Percentiles rank a stretch among this genome's conserved stretches.
Conservation (phyloP, 1,140 invertebrate genomes). For the Euschistus heros region DNA sequence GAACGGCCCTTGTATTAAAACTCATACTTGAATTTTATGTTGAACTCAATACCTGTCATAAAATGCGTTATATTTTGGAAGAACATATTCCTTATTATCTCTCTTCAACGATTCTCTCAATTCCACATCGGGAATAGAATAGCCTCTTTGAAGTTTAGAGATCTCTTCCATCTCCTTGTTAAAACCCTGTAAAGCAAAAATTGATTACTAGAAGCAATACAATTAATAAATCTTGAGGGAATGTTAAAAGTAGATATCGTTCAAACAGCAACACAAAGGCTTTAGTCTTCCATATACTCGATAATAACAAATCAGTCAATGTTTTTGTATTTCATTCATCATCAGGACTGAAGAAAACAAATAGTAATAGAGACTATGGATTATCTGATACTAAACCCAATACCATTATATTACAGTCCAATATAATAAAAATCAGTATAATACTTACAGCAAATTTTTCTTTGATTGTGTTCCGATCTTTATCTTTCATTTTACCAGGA, state of each 20-base stretch:
- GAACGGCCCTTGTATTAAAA: no score
- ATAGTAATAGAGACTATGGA: no score
- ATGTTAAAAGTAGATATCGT: no score
- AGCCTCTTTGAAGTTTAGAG: conserved; percentile 70
- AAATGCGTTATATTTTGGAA: conserved; percentile 73
- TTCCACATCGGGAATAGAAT: conserved; percentile 86
- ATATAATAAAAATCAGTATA: background rate
- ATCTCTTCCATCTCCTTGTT: conserved; percentile 93
- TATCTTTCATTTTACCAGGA: conserved; percentile 68
- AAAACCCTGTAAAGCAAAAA: conserved; percentile 54
- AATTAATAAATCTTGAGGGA: no score
- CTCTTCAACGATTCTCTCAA: conserved; percentile 68
- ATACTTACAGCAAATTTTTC: conserved; percentile 75
- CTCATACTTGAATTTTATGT: no score
- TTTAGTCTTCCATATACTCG: no score
- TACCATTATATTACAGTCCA: background rate
- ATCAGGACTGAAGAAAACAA: no score
- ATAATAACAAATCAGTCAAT: no score
- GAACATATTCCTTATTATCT: conserved; percentile 74
- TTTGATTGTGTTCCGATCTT: conserved; percentile 82
- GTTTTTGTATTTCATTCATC: no score
- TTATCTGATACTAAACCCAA: no score
- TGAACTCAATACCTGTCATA: conserved; percentile 49
- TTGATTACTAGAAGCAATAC: no score
- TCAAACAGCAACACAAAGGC: no score